Percentiles rank a stretch among this genome's conserved stretches.
Conservation (phyloP, 2,113 vertebrate species). For the Zapornia atra region DNA sequence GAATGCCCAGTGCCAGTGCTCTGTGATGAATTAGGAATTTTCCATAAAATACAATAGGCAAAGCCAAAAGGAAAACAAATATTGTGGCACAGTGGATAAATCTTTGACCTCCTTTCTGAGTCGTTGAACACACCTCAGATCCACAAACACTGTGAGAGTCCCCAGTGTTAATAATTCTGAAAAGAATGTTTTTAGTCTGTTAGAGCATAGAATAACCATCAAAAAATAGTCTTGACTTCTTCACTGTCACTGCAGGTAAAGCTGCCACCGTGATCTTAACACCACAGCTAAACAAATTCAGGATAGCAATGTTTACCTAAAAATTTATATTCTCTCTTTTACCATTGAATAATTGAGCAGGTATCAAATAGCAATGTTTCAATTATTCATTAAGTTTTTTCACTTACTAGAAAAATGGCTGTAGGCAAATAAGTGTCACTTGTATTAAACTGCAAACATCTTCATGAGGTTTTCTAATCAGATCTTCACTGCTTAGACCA, state of each 20-base stretch:
- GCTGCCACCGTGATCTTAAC: constrained; percentile 6
- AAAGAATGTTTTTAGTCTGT: not conserved
- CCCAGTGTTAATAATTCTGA: not conserved
- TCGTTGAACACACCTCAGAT: not conserved
- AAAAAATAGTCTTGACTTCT: not conserved
- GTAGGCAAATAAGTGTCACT: constrained; percentile 70
- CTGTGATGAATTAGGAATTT: not conserved
- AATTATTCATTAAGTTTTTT: constrained; percentile 75
- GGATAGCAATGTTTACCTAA: constrained; percentile 60
- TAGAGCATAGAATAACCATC: not conserved
- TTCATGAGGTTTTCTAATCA: constrained; percentile 29
- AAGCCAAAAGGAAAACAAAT: not conserved
- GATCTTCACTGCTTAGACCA: not conserved
- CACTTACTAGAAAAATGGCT: constrained; percentile 68
- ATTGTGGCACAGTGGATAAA: not conserved
- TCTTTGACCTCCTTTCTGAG: not conserved
- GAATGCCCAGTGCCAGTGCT: not conserved
- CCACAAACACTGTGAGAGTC: not conserved
- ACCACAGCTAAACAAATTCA: constrained; percentile 54
- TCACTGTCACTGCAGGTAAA: not conserved
- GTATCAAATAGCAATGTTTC: constrained; percentile 70
- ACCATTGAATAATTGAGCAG: constrained; percentile 73
- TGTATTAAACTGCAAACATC: constrained; percentile 52
- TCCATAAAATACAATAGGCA: not conserved
- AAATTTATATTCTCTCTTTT: constrained; percentile 65